Percentiles rank a stretch among this genome's conserved stretches.
Evolutionary conservation across 2,113 vertebrate species (phyloP).

Genomic region (Chascanopsetta lugubris): DNA sequence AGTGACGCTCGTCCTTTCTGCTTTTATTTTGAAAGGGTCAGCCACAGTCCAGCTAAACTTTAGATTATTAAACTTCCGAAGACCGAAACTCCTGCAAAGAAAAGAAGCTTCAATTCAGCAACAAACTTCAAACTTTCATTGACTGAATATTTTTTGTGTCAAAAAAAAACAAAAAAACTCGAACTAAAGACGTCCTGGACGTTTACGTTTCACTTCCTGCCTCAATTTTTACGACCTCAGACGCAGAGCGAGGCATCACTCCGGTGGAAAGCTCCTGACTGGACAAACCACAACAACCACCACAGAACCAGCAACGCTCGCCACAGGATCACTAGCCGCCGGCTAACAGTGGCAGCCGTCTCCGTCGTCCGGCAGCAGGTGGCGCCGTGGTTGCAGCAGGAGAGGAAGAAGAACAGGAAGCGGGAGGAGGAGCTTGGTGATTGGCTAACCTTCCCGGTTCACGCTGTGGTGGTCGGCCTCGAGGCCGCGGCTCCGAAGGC

Average conservation of each 20-base stretch:
- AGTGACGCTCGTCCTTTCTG: slow-evolving; percentile 54
- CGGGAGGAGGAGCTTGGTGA: slow-evolving; percentile 80
- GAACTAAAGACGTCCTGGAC: neutral
- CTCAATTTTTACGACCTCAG: slow-evolving; percentile 32
- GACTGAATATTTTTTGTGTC: neutral
- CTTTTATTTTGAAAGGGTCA: slow-evolving; percentile 67
- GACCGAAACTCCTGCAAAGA: slow-evolving; percentile 62
- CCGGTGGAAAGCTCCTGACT: slow-evolving; percentile 39
- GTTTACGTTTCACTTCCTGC: slow-evolving; percentile 45
- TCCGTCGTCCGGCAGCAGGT: slow-evolving; percentile 61
- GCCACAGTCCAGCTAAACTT: slow-evolving; percentile 60
- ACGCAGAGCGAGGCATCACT: slow-evolving; percentile 29
- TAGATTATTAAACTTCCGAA: slow-evolving; percentile 20
- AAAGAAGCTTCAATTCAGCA: slow-evolving; percentile 45
- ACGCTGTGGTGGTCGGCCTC: slow-evolving; percentile 88
- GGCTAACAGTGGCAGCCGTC: slow-evolving; percentile 38
- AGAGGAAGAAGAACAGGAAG: slow-evolving; percentile 75
- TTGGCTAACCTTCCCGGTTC: slow-evolving; percentile 99
- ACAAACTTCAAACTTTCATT: slow-evolving; percentile 19
- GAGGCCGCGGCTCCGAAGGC: slow-evolving; percentile 92
- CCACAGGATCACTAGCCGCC: slow-evolving; percentile 39
- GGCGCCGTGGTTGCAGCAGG: slow-evolving; percentile 46
- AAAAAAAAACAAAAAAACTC: slow-evolving; percentile 2
- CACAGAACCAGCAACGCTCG: slow-evolving; percentile 34
- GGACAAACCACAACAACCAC: slow-evolving; percentile 45